phyloP scores from a whole-genome alignment of 2,797 vertebrate genomes.

The Sardinella longiceps region DNA sequence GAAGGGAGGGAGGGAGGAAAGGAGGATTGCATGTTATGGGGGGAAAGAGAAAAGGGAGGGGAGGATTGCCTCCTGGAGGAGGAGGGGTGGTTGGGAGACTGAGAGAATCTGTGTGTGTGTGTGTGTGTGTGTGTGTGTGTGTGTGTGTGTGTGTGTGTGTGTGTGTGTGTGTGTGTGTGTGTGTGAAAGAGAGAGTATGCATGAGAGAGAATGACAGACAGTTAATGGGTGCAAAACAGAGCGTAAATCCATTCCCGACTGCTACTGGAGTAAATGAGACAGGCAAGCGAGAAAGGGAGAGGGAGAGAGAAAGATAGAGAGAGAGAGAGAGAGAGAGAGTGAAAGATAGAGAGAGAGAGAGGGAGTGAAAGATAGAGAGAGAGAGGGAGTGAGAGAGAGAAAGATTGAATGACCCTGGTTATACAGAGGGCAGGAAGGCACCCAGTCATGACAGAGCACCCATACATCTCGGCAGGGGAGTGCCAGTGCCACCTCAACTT shows the following conservation, averaged over 20 bases:
- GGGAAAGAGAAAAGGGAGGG: not conserved
- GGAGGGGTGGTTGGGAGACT: not conserved
- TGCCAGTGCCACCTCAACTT: not conserved
- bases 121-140: too few relatives aligned
- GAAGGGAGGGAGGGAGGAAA: not conserved
- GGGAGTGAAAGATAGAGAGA: not conserved
- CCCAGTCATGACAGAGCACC: not conserved
- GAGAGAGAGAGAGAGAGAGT: not conserved
- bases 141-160: too few relatives aligned
- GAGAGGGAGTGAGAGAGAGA: not conserved
- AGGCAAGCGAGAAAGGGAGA: not conserved
- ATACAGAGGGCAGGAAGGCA: not conserved
- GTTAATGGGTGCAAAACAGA: not conserved
- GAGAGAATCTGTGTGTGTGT: not conserved
- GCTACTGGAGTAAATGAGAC: not conserved
- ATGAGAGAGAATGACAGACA: not conserved
- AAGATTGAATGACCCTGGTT: not conserved
- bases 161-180: not conserved
- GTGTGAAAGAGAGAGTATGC: not conserved
- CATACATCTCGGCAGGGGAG: not conserved
- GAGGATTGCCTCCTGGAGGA: not conserved
- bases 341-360: not conserved
- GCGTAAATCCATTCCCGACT: not conserved
- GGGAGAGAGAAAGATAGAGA: not conserved
- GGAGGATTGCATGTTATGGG: not conserved